Base-by-base conservation (phyloP, 2,888 invertebrate species). In the Ptycholaimellus sp. region DNA sequence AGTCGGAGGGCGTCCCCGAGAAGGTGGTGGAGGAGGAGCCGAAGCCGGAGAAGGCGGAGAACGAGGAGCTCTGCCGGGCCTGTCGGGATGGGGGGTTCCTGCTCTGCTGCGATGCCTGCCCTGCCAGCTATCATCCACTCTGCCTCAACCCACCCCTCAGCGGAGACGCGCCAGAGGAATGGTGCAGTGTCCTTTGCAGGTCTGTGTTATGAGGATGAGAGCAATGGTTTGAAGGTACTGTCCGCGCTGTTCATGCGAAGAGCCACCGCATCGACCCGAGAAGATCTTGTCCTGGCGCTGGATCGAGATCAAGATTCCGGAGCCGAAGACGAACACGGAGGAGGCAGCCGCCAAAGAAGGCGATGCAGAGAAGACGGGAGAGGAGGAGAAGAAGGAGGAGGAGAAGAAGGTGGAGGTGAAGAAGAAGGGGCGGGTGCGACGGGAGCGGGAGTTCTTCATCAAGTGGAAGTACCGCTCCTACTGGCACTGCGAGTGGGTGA, bases 21-120 rank as follows among this genome's bases (percentile, higher is more conserved):
- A 36, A 4, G 13, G 30, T 30, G 18, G 19, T n/a, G 27, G 27
- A 25, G 27, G n/a, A n/a, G n/a, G n/a, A n/a, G 9, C 9, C 9
- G n/a, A n/a, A n/a, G n/a, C n/a, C n/a, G n/a, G n/a, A n/a, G n/a
- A n/a, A n/a, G n/a, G n/a, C n/a, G n/a, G n/a, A n/a, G n/a, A n/a
- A n/a, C n/a, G n/a, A n/a, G n/a, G n/a, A n/a, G n/a, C n/a, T n/a
- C n/a, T n/a, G n/a, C n/a, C n/a, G n/a, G n/a, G n/a, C n/a, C n/a
- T 93, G 90, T 63, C 87, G 87, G 60, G 90, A 93, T 53, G 90
- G 90, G 1, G 90, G 90, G 13, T 90, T 90, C 61, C 63, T 93
- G 43, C 65, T 93, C 19, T 90, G 87, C 59, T 93, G 93, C 57
- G 90, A 93, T 63, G 79, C 78, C 2, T 93, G 93, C 56, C 83